Evolutionary conservation across 2,888 invertebrate genomes (phyloP), one percentile per base, ranked within the genome.

Genomic region (Drosophila differens): DNA sequence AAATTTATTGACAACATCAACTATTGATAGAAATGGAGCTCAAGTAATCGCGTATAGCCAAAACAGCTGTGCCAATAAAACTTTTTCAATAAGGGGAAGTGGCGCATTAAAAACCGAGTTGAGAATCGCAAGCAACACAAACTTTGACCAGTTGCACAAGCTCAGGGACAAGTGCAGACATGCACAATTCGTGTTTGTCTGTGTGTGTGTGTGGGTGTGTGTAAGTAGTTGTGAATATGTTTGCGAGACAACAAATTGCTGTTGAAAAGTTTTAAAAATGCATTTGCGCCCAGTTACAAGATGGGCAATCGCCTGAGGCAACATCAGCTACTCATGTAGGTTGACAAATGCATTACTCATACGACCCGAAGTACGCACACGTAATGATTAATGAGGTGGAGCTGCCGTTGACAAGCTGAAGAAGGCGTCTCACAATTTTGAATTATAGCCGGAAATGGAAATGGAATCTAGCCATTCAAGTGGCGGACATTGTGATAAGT

Each of bases 31-130:
- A 74, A 72, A 74, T 76, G 67, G 69, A 57, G 53, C 57, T 82
- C 83, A 78, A 80, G 82, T 86, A 73, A 57, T 55, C 41, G 65
- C 59, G 53, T 28, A 4, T 39, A 54, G 63, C 60, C 25, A 30
- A 10, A 67, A 32, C 83, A 83, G 79, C 73, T 90, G 86, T 73
- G 74, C 70, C 83, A 90, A 87, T 90, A 90, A 89, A 90, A 90
- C 80, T 89, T 89, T 89, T 89, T 82, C 82, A 89, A 89, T 87
- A 85, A 68, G 66, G 39, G n/a, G 58, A 16, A 33, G 33, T 32
- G 49, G 57, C 67, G 81, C 79, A 89, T 89, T 86, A 76, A 83
- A 82, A 79, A 74, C 52, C 41, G 70, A 76, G 83, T 77, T 78
- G 71, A 74, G 76, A 86, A 81, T 69, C 76, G 79, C 84, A n/a